A percentile compares a stretch with the other conserved stretches of the same genome.
These are phyloP conservation scores for Centrocercus urophasianus DNA, from an alignment of 2,113 vertebrate species.

Conservation along the genomic window DNA sequence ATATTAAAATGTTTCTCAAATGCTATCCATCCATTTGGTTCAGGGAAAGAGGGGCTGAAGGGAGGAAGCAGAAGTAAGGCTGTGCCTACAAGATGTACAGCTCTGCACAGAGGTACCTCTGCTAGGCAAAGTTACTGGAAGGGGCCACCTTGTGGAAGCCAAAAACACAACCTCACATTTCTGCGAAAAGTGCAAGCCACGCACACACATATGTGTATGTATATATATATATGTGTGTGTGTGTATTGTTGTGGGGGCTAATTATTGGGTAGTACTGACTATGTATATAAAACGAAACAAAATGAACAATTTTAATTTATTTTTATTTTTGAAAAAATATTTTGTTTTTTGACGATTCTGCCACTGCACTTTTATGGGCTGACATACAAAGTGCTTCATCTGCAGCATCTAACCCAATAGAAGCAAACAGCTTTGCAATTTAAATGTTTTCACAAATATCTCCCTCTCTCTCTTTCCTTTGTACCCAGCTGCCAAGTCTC, in stretches of 20 bases:
- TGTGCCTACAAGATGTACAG: fast-evolving
- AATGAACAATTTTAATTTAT: too few species aligned
- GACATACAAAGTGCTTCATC: background rate
- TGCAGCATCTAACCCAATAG: background rate
- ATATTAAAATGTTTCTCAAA: background rate
- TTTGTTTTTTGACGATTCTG: background rate
- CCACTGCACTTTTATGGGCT: background rate
- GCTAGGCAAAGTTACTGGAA: constrained; percentile 21
- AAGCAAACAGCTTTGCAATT: background rate
- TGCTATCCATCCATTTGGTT: background rate
- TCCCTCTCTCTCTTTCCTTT: background rate
- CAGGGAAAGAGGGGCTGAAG: fast-evolving
- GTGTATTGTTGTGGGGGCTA: background rate
- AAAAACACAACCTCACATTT: background rate
- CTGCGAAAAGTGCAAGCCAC: background rate
- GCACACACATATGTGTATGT: too few species aligned
- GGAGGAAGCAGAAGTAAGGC: background rate
- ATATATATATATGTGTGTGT: too few species aligned
- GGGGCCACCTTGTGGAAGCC: constrained; percentile 64
- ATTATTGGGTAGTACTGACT: background rate
- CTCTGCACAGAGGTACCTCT: background rate
- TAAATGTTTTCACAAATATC: background rate
- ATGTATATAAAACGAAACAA: too few species aligned
- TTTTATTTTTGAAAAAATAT: too few species aligned
- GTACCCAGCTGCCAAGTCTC: background rate